Evolutionary conservation across 2,113 vertebrate genomes (phyloP), one percentile per base, ranked within the genome.

Genomic region (Vulpes vulpes): DNA sequence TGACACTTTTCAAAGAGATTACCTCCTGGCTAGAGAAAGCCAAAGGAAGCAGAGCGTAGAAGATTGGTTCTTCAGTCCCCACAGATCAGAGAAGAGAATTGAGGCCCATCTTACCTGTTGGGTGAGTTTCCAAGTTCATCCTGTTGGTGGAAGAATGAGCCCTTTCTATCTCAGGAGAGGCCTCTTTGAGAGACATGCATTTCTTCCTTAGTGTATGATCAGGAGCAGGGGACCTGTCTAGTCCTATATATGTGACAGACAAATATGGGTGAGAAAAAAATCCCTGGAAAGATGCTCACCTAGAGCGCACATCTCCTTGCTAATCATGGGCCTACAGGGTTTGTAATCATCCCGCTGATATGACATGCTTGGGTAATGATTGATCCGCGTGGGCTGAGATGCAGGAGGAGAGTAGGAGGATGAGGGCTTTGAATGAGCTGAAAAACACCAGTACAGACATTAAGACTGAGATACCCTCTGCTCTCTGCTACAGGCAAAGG

Each of bases 371-470:
- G 0, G 8, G 43, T 19, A 11, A 22, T 0, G 25, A 38, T 1
- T 2, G 0, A 0, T 17, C n/a, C 3, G 15, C 4, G 0, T 3
- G 11, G 23, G 9, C 4, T 0, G 0, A 64, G 4, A 2, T 17
- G 4, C 11, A 32, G 7, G 14, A n/a, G 2, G 1, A 53, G 0
- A 0, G 1, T 0, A 5, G n/a, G 1, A 3, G 25, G 5, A 6
- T 6, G 2, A 51, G 49, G 8, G 1, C 14, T 22, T 7, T 79
- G 19, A 3, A 23, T 0, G 5, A 83, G 0, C 96, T 97, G 74
- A 85, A 97, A 97, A 89, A 81, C 20, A 89, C 11, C 67, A 64
- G 0, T 3, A 53, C 17, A 65, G 53, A 93, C 23, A 14, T 8
- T 53, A 71, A 74, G 14, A 80, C 0, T 1, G 43, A 76, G 16